A percentile compares a stretch with the other conserved stretches of the same genome.
Evolutionary conservation across 2,797 vertebrate species (phyloP).

Genomic region (Toxotes lorentzi): DNA sequence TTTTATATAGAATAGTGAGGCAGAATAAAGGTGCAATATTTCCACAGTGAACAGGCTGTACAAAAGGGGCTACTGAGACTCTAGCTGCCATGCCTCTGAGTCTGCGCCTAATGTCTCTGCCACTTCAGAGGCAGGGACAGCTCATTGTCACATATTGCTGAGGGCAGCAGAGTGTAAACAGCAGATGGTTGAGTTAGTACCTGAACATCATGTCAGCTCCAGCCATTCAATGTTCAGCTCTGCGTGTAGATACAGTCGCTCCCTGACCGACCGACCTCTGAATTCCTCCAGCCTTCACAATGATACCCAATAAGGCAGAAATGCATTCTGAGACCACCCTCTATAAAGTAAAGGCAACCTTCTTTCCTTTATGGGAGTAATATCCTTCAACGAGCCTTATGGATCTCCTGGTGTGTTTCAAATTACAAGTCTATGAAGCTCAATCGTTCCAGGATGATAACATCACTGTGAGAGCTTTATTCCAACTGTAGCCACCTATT

Average conservation of each 20-base stretch:
- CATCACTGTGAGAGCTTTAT: not conserved
- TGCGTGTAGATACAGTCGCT: slow-evolving; percentile 4
- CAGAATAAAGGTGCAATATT: no score
- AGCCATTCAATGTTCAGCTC: slow-evolving; percentile 29
- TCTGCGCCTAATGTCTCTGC: slow-evolving; percentile 10
- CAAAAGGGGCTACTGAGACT: not conserved
- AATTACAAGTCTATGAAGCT: not conserved
- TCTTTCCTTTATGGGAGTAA: not conserved
- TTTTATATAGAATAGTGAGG: no score
- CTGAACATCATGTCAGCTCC: slow-evolving; percentile 56
- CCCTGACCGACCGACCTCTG: slow-evolving; percentile 56
- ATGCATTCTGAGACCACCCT: not conserved
- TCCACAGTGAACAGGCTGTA: no score
- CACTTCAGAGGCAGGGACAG: slow-evolving; percentile 44
- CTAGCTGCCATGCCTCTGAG: no score
- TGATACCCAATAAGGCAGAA: slow-evolving; percentile 27
- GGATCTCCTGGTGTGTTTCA: slow-evolving; percentile 1
- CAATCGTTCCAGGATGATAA: not conserved
- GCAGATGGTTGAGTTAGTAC: slow-evolving; percentile 72
- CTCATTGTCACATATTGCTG: slow-evolving; percentile 69
- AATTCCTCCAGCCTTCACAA: slow-evolving; percentile 1
- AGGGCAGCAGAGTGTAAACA: slow-evolving; percentile 72
- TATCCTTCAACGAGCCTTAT: not conserved
- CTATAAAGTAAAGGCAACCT: not conserved
- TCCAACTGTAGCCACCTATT: not conserved